A percentile compares a stretch with the other conserved stretches of the same genome.
Conservation (phyloP, 2,888 invertebrate species). For the Eumerus sabulonum region DNA sequence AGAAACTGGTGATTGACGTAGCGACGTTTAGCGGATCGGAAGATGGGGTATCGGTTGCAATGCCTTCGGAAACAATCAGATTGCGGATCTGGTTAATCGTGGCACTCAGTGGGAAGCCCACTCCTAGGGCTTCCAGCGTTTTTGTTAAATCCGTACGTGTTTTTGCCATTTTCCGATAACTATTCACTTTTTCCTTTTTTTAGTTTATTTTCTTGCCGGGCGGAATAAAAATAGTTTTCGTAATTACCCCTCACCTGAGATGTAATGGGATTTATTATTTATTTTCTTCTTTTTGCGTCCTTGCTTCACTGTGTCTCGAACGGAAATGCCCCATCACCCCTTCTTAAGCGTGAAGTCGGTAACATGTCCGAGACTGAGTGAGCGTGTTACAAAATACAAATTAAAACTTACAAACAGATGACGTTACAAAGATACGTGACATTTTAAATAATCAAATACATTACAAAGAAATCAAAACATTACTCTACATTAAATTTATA, state of each 20-base stretch:
- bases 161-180: background rate
- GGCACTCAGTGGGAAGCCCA: background rate
- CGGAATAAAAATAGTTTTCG: background rate
- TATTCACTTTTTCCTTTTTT: background rate
- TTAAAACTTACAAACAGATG: too few species aligned
- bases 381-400: too few species aligned
- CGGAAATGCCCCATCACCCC: too few species aligned
- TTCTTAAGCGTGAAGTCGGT: too few species aligned
- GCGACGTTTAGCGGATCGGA: too few species aligned
- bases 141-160: background rate
- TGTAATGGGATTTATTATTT: background rate
- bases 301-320: too few species aligned
- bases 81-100: background rate
- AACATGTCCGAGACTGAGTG: background rate
- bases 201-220: background rate
- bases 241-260: conserved; percentile 3
- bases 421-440: too few species aligned
- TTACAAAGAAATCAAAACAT: too few species aligned
- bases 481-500: too few species aligned
- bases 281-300: too few species aligned
- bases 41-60: background rate
- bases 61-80: background rate
- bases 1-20: too few species aligned
- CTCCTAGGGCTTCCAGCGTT: background rate
- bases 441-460: too few species aligned